These are phyloP conservation scores for Dreissena rostriformis DNA, from an alignment of 1,140 invertebrate species.

Conservation along the genomic window DNA sequence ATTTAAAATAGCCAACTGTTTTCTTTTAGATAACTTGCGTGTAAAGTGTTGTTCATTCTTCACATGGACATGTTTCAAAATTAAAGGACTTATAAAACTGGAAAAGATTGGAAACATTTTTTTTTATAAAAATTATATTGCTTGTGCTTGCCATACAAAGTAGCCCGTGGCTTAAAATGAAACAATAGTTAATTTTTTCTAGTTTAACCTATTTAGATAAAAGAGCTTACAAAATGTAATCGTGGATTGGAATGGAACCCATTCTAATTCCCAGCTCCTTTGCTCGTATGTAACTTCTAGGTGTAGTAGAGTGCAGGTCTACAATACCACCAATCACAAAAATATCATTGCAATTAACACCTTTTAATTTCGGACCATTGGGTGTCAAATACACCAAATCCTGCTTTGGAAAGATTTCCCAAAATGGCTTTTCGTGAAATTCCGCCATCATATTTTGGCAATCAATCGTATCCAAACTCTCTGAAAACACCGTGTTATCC, in stretches of 20 bases:
- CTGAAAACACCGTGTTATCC: not conserved
- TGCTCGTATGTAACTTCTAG: not conserved
- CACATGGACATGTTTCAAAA: too few species aligned
- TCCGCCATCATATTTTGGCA: not conserved
- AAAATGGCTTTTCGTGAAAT: not conserved
- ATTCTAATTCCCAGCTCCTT: constrained; percentile 3
- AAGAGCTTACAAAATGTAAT: not conserved
- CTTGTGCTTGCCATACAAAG: too few species aligned
- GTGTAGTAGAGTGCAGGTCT: not conserved
- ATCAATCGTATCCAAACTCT: not conserved
- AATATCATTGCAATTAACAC: not conserved
- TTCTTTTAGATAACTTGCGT: too few species aligned
- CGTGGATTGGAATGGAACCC: not conserved
- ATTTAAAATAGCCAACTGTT: too few species aligned
- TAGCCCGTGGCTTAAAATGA: too few species aligned
- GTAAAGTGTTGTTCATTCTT: too few species aligned
- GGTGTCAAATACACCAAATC: constrained; percentile 9
- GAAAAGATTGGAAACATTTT: too few species aligned
- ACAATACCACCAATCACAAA: constrained; percentile 6
- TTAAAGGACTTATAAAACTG: too few species aligned
- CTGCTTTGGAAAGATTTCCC: not conserved
- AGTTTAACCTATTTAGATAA: too few species aligned
- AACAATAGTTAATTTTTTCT: too few species aligned
- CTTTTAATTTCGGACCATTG: not conserved
- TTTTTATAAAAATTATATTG: too few species aligned